Conservation (phyloP, 2,113 vertebrate species). For the Notechis scutatus region DNA sequence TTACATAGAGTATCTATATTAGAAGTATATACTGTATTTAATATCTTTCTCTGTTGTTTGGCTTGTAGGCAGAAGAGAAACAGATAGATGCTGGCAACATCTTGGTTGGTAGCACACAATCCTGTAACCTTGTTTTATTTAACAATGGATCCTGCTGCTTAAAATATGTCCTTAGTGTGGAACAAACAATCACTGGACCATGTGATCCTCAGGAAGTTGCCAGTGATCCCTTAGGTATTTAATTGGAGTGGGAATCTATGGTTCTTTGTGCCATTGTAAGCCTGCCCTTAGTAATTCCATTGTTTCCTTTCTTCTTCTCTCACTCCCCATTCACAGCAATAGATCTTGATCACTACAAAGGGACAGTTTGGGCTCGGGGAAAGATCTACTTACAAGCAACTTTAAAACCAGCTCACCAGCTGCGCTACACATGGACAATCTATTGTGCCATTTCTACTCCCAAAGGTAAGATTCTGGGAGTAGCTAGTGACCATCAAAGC, state of each 20-base stretch:
- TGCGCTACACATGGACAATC: conserved; percentile 81
- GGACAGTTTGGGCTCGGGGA: conserved; percentile 73
- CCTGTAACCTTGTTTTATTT: conserved; percentile 72
- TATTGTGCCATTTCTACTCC: conserved; percentile 69
- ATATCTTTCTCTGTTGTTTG: conserved; percentile 12
- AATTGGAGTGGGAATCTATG: neutral
- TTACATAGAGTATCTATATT: neutral
- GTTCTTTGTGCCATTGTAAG: neutral
- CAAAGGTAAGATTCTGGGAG: conserved; percentile 64
- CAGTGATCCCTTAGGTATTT: conserved; percentile 70
- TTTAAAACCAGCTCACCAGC: conserved; percentile 61
- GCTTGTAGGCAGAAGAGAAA: conserved; percentile 70
- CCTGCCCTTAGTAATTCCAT: neutral
- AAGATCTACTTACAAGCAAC: conserved; percentile 67
- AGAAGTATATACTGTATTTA: neutral
- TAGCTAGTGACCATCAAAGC: neutral
- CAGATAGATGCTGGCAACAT: conserved; percentile 79
- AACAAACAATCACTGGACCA: conserved; percentile 67
- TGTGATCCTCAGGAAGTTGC: conserved; percentile 33
- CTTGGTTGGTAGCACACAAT: conserved; percentile 73
- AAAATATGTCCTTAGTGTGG: conserved; percentile 74
- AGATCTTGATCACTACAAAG: conserved; percentile 73
- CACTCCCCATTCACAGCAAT: conserved; percentile 67
- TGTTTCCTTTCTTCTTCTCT: neutral
- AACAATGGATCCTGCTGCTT: conserved; percentile 81